These are phyloP conservation scores for Stegophylla sp. DNA, from an alignment of 2,888 invertebrate species.

Conservation along the genomic window DNA sequence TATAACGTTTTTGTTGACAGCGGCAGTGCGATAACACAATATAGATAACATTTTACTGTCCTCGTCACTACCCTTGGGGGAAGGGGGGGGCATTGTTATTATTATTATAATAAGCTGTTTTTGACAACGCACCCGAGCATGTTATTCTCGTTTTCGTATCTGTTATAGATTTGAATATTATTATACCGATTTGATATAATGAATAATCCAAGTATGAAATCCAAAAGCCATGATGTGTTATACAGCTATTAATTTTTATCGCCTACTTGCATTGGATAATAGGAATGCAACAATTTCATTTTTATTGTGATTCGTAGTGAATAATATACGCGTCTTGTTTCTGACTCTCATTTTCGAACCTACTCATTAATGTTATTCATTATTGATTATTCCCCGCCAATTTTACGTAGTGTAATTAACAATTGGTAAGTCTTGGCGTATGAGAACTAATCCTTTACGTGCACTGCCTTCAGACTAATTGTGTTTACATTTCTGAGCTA, in stretches of 20 bases:
- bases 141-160: not conserved
- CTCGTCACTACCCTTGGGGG: not conserved
- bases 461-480: not conserved
- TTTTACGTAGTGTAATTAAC: constrained; percentile 8
- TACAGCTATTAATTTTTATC: not conserved
- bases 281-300: not conserved
- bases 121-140: not conserved
- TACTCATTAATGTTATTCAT: not conserved
- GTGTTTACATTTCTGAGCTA: not conserved
- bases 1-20: constrained; percentile 1
- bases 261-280: no score
- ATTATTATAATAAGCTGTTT: constrained; percentile 2
- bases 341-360: not conserved
- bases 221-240: no score
- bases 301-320: not conserved
- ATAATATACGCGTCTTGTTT: not conserved
- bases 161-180: not conserved
- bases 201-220: no score
- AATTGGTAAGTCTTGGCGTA: not conserved
- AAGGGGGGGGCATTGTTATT: no score
- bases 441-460: constrained; percentile 6
- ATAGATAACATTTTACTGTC: not conserved
- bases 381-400: constrained; percentile 12
- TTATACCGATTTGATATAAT: not conserved
- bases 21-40: constrained; percentile 5